These are phyloP conservation scores for Tinea pellionella DNA, from an alignment of 2,888 invertebrate species.

Conservation along the genomic window DNA sequence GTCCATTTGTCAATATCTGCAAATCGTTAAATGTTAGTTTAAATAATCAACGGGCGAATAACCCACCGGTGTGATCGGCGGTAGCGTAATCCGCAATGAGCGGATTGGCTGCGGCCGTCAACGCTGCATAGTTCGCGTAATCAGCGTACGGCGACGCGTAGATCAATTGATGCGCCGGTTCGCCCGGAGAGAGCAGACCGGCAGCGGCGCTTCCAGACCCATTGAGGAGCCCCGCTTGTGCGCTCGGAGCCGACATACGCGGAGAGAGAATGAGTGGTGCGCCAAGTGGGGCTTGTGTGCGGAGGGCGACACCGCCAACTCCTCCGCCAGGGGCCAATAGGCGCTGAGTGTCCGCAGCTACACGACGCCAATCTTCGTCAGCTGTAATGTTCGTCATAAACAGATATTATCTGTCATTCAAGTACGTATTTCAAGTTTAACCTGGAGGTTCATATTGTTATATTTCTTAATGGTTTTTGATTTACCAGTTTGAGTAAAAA, in stretches of 20 bases:
- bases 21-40: neutral
- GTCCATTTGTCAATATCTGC: neutral
- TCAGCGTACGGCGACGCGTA: constrained; percentile 88
- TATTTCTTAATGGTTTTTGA: too few relatives aligned
- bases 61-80: constrained; percentile 96
- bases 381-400: constrained; percentile 48
- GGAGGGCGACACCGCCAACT: constrained; percentile 70
- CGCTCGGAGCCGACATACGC: constrained; percentile 85
- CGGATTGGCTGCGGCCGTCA: constrained; percentile 81
- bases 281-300: constrained; percentile 83
- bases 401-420: neutral
- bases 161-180: constrained; percentile 85
- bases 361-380: constrained; percentile 88
- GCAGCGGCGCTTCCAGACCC: constrained; percentile 51
- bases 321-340: constrained; percentile 70
- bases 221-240: constrained; percentile 75
- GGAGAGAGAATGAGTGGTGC: constrained; percentile 94
- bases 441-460: too few relatives aligned
- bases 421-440: too few relatives aligned
- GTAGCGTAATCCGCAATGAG: constrained; percentile 83
- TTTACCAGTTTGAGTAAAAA: too few relatives aligned
- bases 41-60: constrained; percentile 64
- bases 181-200: constrained; percentile 65
- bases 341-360: constrained; percentile 85
- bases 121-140: constrained; percentile 91